A percentile compares a stretch with the other conserved stretches of the same genome.
Conservation (phyloP, 2,888 invertebrate species). For the Sarcophaga variegata region DNA sequence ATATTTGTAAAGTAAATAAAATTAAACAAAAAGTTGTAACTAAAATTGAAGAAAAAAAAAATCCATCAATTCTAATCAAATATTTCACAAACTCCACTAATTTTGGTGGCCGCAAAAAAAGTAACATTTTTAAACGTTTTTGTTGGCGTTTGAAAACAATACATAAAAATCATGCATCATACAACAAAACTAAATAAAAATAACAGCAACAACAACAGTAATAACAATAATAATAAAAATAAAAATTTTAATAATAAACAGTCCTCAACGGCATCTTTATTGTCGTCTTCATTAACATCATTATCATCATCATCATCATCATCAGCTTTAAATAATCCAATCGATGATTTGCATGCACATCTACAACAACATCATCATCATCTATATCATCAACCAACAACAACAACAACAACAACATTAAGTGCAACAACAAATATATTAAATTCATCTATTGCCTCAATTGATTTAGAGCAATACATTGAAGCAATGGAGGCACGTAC, state of each 20-base stretch:
- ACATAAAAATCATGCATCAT: slow-evolving; percentile 66
- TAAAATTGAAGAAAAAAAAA: slow-evolving; percentile 29
- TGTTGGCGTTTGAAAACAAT: slow-evolving; percentile 27
- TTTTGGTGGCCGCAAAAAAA: neutral
- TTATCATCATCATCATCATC: slow-evolving; percentile 70
- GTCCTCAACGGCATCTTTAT: slow-evolving; percentile 63
- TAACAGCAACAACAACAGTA: slow-evolving; percentile 47
- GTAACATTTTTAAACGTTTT: neutral
- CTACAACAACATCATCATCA: slow-evolving; percentile 53
- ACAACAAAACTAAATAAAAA: slow-evolving; percentile 60
- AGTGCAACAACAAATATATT: slow-evolving; percentile 51
- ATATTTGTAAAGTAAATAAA: slow-evolving; percentile 42
- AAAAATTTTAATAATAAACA: slow-evolving; percentile 70
- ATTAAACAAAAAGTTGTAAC: slow-evolving; percentile 36
- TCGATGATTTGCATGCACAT: slow-evolving; percentile 51
- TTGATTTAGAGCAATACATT: slow-evolving; percentile 82
- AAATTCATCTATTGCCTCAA: slow-evolving; percentile 74
- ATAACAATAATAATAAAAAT: neutral
- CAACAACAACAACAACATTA: slow-evolving; percentile 29
- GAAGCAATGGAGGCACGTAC: slow-evolving; percentile 81
- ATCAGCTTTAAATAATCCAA: slow-evolving; percentile 52
- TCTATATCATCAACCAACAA: neutral
- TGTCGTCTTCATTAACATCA: slow-evolving; percentile 46
- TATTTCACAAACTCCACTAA: slow-evolving; percentile 31
- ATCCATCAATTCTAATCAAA: neutral